Conservation (phyloP, 1,140 invertebrate species). For the Caenorhabditis inopinata region DNA sequence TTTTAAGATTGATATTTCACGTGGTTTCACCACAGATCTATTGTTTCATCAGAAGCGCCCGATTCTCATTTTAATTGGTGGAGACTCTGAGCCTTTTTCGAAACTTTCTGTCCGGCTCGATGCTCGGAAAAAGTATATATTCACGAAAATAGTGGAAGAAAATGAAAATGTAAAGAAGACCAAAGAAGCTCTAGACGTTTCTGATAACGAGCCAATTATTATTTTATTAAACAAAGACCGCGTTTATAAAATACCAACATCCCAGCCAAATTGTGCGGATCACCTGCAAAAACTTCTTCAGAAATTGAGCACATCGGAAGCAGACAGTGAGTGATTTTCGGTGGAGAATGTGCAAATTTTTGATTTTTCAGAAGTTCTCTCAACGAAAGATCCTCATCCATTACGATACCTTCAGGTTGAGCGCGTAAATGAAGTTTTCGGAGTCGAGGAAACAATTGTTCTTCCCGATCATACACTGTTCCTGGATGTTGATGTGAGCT, state of each 20-base stretch:
- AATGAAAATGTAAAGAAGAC: background rate
- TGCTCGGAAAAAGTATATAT: background rate
- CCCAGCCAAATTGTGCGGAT: background rate
- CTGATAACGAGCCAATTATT: background rate
- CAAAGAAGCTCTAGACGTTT: background rate
- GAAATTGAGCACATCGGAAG: background rate
- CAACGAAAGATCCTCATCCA: slow-evolving; percentile 34
- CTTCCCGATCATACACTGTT: slow-evolving; percentile 39
- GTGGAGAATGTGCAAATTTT: background rate
- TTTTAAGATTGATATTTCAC: slow-evolving; percentile 34
- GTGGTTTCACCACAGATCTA: slow-evolving; percentile 36
- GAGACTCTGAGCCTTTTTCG: background rate
- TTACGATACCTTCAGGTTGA: slow-evolving; percentile 34
- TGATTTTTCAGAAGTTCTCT: background rate
- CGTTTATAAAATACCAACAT: background rate
- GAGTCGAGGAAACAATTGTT: slow-evolving; percentile 33
- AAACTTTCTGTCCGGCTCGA: slow-evolving; percentile 5
- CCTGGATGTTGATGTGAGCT: background rate
- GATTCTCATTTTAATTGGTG: background rate
- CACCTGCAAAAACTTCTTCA: slow-evolving; percentile 10
- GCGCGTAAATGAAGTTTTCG: slow-evolving; percentile 17
- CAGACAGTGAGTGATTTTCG: background rate
- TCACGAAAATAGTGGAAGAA: slow-evolving; percentile 4
- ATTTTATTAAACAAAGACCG: slow-evolving; percentile 18
- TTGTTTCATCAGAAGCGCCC: slow-evolving; percentile 19